Percentiles rank a stretch among this genome's conserved stretches.
These are phyloP conservation scores for Perodicticus potto DNA, from an alignment of 2,797 vertebrate genomes.

Conservation along the genomic window DNA sequence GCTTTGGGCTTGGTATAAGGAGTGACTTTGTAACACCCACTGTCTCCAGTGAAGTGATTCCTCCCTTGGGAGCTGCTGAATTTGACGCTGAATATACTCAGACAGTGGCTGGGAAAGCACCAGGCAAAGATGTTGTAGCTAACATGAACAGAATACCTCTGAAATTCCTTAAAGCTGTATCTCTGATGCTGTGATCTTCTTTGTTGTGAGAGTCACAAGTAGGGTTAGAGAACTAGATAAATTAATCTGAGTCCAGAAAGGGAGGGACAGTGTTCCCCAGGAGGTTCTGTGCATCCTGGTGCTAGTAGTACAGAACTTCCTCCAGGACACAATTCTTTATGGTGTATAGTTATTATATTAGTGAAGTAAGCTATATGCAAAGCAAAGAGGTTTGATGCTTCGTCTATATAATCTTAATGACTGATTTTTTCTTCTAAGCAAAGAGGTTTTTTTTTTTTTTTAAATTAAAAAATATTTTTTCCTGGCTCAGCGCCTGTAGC, in stretches of 20 bases:
- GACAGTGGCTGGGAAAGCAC: not conserved
- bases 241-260: not conserved
- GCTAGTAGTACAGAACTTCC: not conserved
- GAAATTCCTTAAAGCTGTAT: not conserved
- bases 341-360: not conserved
- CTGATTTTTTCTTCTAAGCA: slow-evolving; percentile 39
- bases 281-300: not conserved
- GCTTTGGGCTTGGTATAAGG: not conserved
- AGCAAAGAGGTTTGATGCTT: not conserved
- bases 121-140: not conserved
- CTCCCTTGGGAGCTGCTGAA: not conserved
- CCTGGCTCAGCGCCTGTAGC: too few species aligned
- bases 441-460: not conserved
- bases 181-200: not conserved
- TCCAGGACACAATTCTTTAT: not conserved
- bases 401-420: not conserved
- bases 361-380: not conserved
- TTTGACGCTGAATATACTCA: not conserved
- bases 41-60: not conserved
- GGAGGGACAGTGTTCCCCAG: not conserved
- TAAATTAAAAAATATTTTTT: too few species aligned
- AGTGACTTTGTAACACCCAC: not conserved
- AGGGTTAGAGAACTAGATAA: not conserved
- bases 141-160: not conserved
- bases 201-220: not conserved